Base-by-base conservation (phyloP, 2,888 invertebrate genomes). In the Blastobasis lacticolella region DNA sequence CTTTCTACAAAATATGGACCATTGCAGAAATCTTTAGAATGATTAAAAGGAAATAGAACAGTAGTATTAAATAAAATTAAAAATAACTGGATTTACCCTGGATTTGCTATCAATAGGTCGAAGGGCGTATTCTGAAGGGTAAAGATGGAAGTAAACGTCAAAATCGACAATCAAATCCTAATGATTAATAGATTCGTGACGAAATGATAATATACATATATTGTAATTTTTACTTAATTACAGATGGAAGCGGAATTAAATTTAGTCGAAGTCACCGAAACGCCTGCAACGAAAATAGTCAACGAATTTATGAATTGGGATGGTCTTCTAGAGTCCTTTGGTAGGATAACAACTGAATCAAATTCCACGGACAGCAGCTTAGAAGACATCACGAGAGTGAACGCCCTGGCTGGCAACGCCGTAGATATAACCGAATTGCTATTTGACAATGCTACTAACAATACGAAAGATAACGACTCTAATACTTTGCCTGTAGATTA, bases 341-440 rank as follows among this genome's bases (percentile, higher is more conserved):
- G 83, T 5, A 76, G 69, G 66, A 81, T 88, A 48, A 86, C 81
- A 0, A 88, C 88, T 8, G 86, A 86, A 56, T 88, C 84, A 0
- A 84, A 82, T 54, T 85, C 87, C 0, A 78, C 78, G 0, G 82
- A 83, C 43, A 78, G 75, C 48, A 85, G 83, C 55, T 62, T 85
- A 52, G 83, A 85, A 54, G 79, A 85, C 51, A 75, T 85, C 10
- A 66, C 78, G 0, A 68, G 71, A 46, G 76, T 73, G 10, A 75
- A 75, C 52, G 61, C 67, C 1, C 54, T 73, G 10, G 56, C 63
- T 23, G 66, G 69, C 55, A 73, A 75, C 47, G 64, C 59, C 54
- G 79, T 84, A 51, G 83, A 86, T 57, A 84, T 88, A 55, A 85
- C 83, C 0, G 83, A 86, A 58, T 62, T 87, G 48, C 73, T 87